Conservation (phyloP, 2,113 vertebrate genomes). For the Proteles cristata region DNA sequence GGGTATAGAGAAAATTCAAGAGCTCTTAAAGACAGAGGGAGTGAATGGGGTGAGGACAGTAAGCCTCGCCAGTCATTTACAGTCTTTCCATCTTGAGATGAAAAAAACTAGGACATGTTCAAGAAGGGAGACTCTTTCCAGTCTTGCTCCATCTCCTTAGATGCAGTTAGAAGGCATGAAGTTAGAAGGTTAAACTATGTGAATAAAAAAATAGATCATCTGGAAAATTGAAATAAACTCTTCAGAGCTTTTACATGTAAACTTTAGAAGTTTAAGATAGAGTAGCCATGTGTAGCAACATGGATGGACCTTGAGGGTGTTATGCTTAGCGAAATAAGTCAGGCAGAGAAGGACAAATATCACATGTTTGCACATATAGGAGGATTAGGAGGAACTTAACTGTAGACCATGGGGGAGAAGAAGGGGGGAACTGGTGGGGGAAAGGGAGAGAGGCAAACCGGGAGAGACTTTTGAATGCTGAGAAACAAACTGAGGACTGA, state of each 20-base stretch:
- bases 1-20: background rate
- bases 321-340: no score
- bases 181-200: background rate
- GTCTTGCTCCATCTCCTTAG: background rate
- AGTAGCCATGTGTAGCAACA: no score
- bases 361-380: no score
- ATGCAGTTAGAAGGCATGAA: background rate
- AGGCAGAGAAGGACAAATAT: no score
- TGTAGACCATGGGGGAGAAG: no score
- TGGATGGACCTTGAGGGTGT: no score
- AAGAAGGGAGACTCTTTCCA: background rate
- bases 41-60: background rate
- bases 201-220: background rate
- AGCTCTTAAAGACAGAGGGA: background rate
- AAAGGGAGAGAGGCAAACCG: no score
- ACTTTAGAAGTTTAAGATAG: background rate
- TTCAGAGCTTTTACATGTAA: background rate
- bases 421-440: no score
- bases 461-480: no score
- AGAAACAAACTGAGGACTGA: no score
- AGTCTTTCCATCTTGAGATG: background rate
- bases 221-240: background rate
- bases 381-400: no score
- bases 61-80: background rate
- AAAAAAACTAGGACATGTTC: background rate